Percentiles rank a stretch among this genome's conserved stretches.
phyloP scores from a whole-genome alignment of 2,797 vertebrate species.

The Spinibarbus caldwelli region DNA sequence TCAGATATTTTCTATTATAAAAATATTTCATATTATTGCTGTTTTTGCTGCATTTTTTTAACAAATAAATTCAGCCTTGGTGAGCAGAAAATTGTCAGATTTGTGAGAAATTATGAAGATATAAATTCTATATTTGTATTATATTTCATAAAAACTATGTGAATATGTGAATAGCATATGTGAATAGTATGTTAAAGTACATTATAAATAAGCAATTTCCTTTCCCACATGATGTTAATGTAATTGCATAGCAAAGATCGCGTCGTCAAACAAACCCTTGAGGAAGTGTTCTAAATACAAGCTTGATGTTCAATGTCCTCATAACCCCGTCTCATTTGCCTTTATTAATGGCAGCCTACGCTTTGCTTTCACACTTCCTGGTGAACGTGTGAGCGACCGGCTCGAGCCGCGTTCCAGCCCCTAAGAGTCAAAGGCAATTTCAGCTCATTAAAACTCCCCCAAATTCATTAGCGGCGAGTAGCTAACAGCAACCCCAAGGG shows the following conservation, averaged over 20 bases:
- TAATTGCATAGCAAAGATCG: conserved; percentile 21
- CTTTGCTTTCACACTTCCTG: conserved; percentile 31
- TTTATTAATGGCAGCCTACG: conserved; percentile 37
- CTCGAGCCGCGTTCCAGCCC: neutral
- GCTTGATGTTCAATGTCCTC: neutral
- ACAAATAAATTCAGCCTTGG: too few species aligned
- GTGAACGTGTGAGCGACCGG: neutral
- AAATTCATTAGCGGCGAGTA: conserved; percentile 47
- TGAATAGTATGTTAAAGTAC: neutral
- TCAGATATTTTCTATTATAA: neutral
- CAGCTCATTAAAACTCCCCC: conserved; percentile 53
- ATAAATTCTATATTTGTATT: neutral
- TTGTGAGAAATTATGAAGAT: neutral
- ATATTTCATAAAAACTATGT: neutral
- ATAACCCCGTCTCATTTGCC: conserved; percentile 31
- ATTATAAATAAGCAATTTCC: neutral
- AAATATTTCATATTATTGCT: neutral
- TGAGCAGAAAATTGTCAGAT: neutral
- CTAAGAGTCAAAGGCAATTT: conserved; percentile 51
- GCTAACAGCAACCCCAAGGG: conserved; percentile 36
- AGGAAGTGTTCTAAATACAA: conserved; percentile 7
- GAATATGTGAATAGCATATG: too few species aligned
- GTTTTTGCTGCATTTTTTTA: neutral
- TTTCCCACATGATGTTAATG: conserved; percentile 21
- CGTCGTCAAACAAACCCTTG: conserved; percentile 22